Conservation (phyloP, 2,797 vertebrate species). For the Eremophila alpestris region DNA sequence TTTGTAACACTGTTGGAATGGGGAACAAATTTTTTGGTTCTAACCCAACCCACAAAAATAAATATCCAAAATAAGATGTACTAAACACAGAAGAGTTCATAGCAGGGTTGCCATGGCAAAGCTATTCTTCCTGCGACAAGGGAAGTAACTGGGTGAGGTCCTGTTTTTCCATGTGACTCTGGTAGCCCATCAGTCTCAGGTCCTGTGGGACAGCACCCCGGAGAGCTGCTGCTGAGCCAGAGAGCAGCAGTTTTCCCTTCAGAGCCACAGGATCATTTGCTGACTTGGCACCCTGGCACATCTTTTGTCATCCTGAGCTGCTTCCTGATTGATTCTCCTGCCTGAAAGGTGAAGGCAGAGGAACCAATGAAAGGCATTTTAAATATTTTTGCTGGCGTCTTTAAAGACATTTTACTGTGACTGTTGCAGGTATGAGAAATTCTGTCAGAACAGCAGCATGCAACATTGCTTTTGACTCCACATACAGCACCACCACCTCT, state of each 20-base stretch:
- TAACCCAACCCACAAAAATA: background rate
- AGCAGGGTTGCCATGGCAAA: constrained; percentile 21
- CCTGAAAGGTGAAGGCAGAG: background rate
- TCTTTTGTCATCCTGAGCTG: background rate
- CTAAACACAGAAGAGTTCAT: background rate
- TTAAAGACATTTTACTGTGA: background rate
- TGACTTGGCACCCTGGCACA: background rate
- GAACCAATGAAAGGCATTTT: background rate
- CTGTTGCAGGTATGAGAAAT: background rate
- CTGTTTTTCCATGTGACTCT: background rate
- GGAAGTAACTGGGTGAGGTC: background rate
- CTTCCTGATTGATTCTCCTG: background rate
- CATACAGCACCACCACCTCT: background rate
- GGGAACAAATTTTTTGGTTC: background rate
- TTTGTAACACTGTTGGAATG: background rate
- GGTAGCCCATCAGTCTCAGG: background rate
- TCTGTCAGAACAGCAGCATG: background rate
- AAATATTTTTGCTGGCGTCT: background rate
- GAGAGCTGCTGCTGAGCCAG: background rate
- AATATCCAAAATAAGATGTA: background rate
- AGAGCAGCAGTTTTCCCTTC: background rate
- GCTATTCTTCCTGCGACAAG: background rate
- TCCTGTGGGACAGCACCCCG: background rate
- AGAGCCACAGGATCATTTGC: background rate
- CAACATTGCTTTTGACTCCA: background rate